These are phyloP conservation scores for Pseudoips prasinana DNA, from an alignment of 2,888 invertebrate genomes.

Conservation along the genomic window DNA sequence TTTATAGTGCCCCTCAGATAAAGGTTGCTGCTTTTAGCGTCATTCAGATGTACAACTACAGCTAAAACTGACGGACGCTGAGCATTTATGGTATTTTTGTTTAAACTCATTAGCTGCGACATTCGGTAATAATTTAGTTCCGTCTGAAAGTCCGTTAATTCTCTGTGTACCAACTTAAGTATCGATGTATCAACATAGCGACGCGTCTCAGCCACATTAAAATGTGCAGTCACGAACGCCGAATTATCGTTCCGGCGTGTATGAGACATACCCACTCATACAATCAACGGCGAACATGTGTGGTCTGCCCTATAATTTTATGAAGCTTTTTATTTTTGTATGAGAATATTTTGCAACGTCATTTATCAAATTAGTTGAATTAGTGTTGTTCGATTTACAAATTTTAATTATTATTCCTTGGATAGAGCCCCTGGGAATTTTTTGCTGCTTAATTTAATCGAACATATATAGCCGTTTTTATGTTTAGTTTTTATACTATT, in stretches of 20 bases:
- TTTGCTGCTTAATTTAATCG: no score
- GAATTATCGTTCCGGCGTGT: constrained; percentile 48
- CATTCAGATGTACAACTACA: no score
- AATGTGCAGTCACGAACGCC: constrained; percentile 67
- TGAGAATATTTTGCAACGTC: constrained; percentile 31
- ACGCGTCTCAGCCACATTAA: constrained; percentile 61
- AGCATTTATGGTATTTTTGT: no score
- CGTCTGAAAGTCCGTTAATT: constrained; percentile 17
- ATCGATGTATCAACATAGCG: constrained; percentile 72
- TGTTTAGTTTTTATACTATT: no score
- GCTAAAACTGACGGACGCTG: no score
- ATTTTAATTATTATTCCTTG: no score
- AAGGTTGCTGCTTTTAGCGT: no score
- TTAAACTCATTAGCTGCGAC: no score
- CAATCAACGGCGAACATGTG: constrained; percentile 38
- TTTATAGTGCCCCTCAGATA: no score
- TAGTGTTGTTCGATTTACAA: constrained; percentile 1
- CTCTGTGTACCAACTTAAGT: constrained; percentile 24
- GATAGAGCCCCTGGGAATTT: no score
- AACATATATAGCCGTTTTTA: no score
- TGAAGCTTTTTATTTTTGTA: constrained; percentile 18
- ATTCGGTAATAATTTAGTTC: no score
- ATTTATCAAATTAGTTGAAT: constrained; percentile 18
- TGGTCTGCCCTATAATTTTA: constrained; percentile 36
- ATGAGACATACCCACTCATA: constrained; percentile 37